phyloP scores from a whole-genome alignment of 2,888 invertebrate genomes.

The Cetonia aurata region DNA sequence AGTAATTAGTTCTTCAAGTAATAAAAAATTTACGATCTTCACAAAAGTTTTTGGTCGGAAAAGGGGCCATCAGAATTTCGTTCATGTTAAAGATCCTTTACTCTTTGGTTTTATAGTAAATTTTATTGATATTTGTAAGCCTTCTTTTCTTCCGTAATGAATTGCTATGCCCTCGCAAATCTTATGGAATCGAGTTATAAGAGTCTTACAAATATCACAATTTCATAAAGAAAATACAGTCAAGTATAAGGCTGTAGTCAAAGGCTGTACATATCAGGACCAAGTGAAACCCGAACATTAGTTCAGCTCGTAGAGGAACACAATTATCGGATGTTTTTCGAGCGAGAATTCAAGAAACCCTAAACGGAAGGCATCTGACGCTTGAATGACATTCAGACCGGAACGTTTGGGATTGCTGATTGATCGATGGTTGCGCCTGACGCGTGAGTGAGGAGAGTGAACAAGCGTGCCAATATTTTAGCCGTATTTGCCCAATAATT shows the following conservation, averaged over 20 bases:
- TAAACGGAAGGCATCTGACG: constrained; percentile 58
- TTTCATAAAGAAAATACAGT: too few relatives aligned
- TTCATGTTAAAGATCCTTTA: constrained; percentile 7
- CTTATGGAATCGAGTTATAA: too few relatives aligned
- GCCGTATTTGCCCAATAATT: constrained; percentile 45
- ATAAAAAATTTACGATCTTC: constrained; percentile 32
- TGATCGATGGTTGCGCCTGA: constrained; percentile 60
- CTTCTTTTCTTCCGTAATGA: too few relatives aligned
- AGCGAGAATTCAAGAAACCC: constrained; percentile 56
- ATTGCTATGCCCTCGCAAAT: too few relatives aligned
- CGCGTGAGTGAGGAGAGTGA: constrained; percentile 48
- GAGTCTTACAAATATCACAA: too few relatives aligned
- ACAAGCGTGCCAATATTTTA: constrained; percentile 51
- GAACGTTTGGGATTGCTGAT: constrained; percentile 62
- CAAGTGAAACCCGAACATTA: constrained; percentile 12
- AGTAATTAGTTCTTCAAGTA: constrained; percentile 32
- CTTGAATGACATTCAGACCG: constrained; percentile 60
- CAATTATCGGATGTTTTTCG: constrained; percentile 57
- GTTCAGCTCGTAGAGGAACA: constrained; percentile 26
- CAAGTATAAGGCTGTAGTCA: too few relatives aligned
- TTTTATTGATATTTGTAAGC: background rate
- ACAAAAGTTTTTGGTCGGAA: constrained; percentile 14
- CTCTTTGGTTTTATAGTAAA: constrained; percentile 1
- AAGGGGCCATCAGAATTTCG: constrained; percentile 5
- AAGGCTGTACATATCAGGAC: constrained; percentile 6